phyloP scores from a whole-genome alignment of 2,113 vertebrate species.

The Mystacornis crossleyi region DNA sequence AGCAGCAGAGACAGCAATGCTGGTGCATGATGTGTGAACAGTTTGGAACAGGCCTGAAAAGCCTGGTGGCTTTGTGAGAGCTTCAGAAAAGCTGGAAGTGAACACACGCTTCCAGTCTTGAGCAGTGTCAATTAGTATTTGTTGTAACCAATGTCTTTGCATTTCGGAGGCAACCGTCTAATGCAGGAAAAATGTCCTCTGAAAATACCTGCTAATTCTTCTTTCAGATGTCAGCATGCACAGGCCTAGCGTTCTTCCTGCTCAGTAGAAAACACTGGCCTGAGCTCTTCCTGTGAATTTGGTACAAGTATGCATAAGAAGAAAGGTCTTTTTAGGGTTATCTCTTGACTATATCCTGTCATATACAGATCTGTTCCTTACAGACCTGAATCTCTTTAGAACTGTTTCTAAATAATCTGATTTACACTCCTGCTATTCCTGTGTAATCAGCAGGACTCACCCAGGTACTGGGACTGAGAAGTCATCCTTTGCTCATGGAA shows the following conservation, averaged over 20 bases:
- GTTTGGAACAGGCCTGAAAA: background rate
- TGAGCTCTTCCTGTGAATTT: background rate
- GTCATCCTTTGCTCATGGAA: background rate
- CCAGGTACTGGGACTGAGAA: background rate
- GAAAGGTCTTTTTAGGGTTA: background rate
- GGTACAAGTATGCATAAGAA: background rate
- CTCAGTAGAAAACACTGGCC: background rate
- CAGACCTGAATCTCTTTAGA: constrained; percentile 36
- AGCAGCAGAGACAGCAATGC: background rate
- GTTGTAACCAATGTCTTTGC: background rate
- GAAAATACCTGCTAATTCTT: constrained; percentile 49
- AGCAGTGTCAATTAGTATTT: background rate
- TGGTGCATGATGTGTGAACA: background rate
- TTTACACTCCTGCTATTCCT: background rate
- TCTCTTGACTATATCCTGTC: background rate
- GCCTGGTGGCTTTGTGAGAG: background rate
- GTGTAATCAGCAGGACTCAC: background rate
- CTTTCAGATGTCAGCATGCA: background rate
- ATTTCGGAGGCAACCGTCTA: background rate
- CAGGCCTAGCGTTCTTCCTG: background rate
- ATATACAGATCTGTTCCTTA: constrained; percentile 10
- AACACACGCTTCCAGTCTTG: background rate
- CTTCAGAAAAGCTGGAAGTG: background rate
- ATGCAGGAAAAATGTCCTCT: background rate
- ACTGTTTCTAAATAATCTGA: constrained; percentile 19